Evolutionary conservation across 2,888 invertebrate genomes (phyloP).

Genomic region (Spodoptera littoralis): DNA sequence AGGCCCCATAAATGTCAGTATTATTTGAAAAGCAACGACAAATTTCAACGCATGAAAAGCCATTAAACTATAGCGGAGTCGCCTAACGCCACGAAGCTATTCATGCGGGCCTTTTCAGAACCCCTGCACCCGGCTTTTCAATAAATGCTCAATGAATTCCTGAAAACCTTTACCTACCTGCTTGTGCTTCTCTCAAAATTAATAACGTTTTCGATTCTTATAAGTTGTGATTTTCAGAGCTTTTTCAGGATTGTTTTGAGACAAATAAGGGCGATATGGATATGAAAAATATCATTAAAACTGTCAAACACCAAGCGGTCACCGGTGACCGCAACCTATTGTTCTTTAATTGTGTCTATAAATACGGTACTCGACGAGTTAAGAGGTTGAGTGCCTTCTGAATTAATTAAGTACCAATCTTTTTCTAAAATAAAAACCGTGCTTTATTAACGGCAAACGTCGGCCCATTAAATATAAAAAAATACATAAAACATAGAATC

Average conservation of each 20-base stretch:
- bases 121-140: conserved; percentile 72
- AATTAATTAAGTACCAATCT: too few species aligned
- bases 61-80: conserved; percentile 61
- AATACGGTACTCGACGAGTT: too few species aligned
- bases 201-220: conserved; percentile 67
- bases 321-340: too few species aligned
- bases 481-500: too few species aligned
- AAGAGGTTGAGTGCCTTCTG: too few species aligned
- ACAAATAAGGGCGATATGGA: not conserved
- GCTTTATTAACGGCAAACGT: too few species aligned
- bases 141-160: conserved; percentile 78
- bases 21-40: conserved; percentile 47
- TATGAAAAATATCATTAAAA: too few species aligned
- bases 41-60: conserved; percentile 56
- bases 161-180: conserved; percentile 58
- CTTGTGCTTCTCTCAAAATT: conserved; percentile 69
- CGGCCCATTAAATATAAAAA: too few species aligned
- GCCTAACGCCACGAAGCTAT: conserved; percentile 65
- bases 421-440: too few species aligned
- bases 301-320: too few species aligned
- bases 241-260: conserved; percentile 4
- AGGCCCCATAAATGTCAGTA: conserved; percentile 42
- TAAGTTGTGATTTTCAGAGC: conserved; percentile 21
- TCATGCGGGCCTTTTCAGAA: conserved; percentile 74
- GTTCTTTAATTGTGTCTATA: too few species aligned